phyloP scores from a whole-genome alignment of 1,140 invertebrate genomes.

The Pseudomyrmex dendroicus region DNA sequence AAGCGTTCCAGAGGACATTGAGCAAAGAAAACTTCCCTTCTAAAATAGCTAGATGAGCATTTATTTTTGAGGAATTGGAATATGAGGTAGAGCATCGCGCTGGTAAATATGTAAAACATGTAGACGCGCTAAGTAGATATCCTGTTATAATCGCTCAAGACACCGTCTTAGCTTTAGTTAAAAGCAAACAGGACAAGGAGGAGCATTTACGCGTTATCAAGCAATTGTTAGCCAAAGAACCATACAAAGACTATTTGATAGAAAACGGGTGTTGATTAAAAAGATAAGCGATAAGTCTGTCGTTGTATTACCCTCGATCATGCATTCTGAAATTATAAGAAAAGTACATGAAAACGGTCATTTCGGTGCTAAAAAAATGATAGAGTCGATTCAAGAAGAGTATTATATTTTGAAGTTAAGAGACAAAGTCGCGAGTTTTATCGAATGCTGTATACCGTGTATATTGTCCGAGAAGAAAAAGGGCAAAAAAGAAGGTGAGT shows the following conservation, averaged over 20 bases:
- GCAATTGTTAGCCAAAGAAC: conserved; percentile 50
- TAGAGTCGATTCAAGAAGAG: conserved; percentile 38
- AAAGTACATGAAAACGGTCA: conserved; percentile 63
- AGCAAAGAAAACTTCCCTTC: too few relatives aligned
- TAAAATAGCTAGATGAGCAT: too few relatives aligned
- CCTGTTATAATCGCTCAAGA: conserved; percentile 45
- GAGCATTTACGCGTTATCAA: conserved; percentile 68
- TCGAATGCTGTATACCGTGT: conserved; percentile 16
- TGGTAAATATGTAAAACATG: conserved; percentile 39
- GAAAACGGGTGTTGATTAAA: conserved; percentile 52
- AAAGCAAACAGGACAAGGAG: conserved; percentile 71
- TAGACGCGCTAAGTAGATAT: too few relatives aligned
- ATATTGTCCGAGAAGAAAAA: not conserved
- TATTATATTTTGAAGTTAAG: conserved; percentile 51
- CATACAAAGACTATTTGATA: conserved; percentile 53
- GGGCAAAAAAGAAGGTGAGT: not conserved
- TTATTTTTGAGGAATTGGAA: too few relatives aligned
- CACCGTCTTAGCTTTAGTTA: conserved; percentile 33
- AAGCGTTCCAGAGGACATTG: too few relatives aligned
- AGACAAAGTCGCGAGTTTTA: conserved; percentile 45
- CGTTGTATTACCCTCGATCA: conserved; percentile 65
- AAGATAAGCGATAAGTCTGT: conserved; percentile 43
- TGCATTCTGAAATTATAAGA: conserved; percentile 67
- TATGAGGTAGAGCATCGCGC: conserved; percentile 2
- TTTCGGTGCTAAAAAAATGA: conserved; percentile 51